Percentiles rank a stretch among this genome's conserved stretches.
Conservation (phyloP, 2,113 vertebrate species). For the Verasper variegatus region DNA sequence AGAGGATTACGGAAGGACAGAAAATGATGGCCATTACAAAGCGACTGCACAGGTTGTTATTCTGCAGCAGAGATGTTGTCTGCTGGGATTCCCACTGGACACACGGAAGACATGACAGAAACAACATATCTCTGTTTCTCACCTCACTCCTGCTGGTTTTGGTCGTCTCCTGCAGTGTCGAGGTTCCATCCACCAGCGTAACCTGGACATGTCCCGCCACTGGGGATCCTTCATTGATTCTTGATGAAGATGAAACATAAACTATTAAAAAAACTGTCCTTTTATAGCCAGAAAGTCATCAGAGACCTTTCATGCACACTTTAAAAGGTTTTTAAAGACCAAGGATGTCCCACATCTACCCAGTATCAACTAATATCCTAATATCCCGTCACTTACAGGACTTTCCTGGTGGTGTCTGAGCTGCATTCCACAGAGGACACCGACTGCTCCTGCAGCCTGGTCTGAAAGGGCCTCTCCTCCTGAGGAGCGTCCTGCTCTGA, state of each 20-base stretch:
- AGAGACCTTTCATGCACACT: too few relatives aligned
- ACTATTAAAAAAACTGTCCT: too few relatives aligned
- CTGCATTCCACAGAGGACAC: conserved; percentile 15
- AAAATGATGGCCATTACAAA: not conserved
- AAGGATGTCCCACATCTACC: too few relatives aligned
- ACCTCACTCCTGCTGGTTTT: conserved; percentile 56
- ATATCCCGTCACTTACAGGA: conserved; percentile 43
- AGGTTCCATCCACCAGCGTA: conserved; percentile 16
- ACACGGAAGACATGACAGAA: not conserved
- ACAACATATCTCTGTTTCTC: conserved; percentile 2
- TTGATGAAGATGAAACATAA: not conserved
- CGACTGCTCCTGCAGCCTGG: conserved; percentile 14
- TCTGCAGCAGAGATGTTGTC: not conserved
- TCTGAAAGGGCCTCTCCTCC: conserved; percentile 27
- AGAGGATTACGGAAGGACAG: not conserved
- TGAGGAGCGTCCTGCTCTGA: conserved; percentile 32
- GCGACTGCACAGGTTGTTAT: not conserved
- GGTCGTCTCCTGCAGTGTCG: conserved; percentile 11
- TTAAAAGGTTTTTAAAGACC: too few relatives aligned
- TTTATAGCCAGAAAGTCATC: too few relatives aligned
- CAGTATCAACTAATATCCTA: too few relatives aligned
- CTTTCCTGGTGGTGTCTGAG: not conserved
- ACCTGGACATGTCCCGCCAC: conserved; percentile 13
- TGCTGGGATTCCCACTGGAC: not conserved
- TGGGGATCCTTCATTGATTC: conserved; percentile 21